Evolutionary conservation across 2,113 vertebrate genomes (phyloP).

Genomic region (Apodemus speciosus): DNA sequence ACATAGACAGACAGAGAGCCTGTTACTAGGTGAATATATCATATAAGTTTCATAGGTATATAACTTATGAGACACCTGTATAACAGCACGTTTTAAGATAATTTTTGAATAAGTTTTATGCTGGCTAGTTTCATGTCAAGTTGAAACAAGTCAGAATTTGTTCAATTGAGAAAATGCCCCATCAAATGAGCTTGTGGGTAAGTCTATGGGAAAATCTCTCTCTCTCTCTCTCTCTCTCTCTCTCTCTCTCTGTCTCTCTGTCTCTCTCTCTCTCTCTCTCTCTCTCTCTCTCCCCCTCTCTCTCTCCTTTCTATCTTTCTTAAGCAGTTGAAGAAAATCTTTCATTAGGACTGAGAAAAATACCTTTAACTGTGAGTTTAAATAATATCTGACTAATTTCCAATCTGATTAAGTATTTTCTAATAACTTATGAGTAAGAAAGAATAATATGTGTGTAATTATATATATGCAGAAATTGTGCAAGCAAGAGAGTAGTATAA

Average conservation of each 20-base stretch:
- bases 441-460: background rate
- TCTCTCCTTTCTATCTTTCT: background rate
- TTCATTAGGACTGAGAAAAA: background rate
- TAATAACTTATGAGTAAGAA: background rate
- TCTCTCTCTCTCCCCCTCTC: background rate
- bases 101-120: background rate
- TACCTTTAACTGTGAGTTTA: background rate
- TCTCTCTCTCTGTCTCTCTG: background rate
- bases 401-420: background rate
- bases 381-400: constrained; percentile 1
- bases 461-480: background rate
- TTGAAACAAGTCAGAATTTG: background rate
- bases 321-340: background rate
- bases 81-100: background rate
- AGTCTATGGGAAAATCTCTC: background rate
- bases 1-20: background rate
- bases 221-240: background rate
- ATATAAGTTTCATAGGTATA: background rate
- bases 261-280: background rate
- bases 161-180: background rate
- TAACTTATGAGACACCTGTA: too few species aligned
- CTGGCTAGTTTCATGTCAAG: background rate
- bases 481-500: background rate
- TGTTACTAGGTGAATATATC: background rate
- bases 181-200: background rate